phyloP scores from a whole-genome alignment of 2,888 invertebrate species.

The Xestoiulus laeticollis region DNA sequence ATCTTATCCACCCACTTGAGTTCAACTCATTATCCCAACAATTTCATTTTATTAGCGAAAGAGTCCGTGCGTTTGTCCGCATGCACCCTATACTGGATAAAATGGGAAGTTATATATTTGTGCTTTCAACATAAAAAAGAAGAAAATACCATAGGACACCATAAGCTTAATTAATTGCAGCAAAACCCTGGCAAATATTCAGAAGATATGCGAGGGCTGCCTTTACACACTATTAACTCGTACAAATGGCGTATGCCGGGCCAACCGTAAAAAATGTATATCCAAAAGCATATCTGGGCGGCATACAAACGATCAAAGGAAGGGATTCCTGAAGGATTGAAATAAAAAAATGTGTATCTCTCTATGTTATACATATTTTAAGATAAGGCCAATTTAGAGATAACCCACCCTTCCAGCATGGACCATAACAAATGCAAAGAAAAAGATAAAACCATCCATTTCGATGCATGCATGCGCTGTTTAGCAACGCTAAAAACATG shows the following conservation, averaged over 20 bases:
- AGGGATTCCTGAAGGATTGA: neutral
- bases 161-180: neutral
- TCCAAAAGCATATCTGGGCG: slow-evolving; percentile 14
- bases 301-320: neutral
- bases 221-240: slow-evolving; percentile 26
- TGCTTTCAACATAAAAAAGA: neutral
- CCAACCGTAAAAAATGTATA: slow-evolving; percentile 16
- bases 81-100: neutral
- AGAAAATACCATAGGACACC: neutral
- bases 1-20: slow-evolving; percentile 9
- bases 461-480: neutral
- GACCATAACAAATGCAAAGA: neutral
- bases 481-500: neutral
- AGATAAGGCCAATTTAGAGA: neutral
- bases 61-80: neutral
- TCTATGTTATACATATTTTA: neutral
- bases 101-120: neutral
- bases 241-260: neutral
- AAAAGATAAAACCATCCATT: neutral
- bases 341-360: neutral
- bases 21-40: neutral
- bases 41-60: slow-evolving; percentile 1
- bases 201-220: neutral
- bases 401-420: neutral
- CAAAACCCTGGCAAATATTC: neutral